These are phyloP conservation scores for Smittia aterrima DNA, from an alignment of 2,888 invertebrate species.

Conservation along the genomic window DNA sequence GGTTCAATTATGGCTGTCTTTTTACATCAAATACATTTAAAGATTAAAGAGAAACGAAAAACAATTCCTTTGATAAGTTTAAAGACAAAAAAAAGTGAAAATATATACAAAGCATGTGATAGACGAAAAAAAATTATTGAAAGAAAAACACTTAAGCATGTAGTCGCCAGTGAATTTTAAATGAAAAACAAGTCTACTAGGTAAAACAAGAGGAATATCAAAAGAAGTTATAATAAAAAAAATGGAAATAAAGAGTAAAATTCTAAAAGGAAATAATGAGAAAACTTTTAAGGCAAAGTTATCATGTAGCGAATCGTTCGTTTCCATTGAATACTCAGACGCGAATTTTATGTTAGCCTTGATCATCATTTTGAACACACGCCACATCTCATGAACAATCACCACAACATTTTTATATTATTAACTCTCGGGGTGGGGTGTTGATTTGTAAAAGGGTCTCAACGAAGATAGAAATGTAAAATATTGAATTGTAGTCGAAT, in stretches of 20 bases:
- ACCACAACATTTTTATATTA: constrained; percentile 1
- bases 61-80: constrained; percentile 18
- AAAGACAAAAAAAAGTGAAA: constrained; percentile 24
- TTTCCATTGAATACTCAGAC: background rate
- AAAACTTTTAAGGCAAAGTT: constrained; percentile 16
- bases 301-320: background rate
- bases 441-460: constrained; percentile 38
- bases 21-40: constrained; percentile 32
- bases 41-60: constrained; percentile 15
- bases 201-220: constrained; percentile 39
- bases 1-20: constrained; percentile 32
- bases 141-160: constrained; percentile 7
- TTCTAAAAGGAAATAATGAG: constrained; percentile 16
- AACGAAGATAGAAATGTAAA: background rate
- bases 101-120: constrained; percentile 42
- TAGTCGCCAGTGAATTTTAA: constrained; percentile 42
- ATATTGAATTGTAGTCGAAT: background rate
- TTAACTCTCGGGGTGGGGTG: constrained; percentile 6
- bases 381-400: background rate
- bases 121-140: constrained; percentile 39
- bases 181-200: background rate
- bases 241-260: background rate
- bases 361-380: background rate
- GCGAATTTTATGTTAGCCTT: background rate
- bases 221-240: constrained; percentile 21